Base-by-base conservation (phyloP, 2,113 vertebrate species). In the Psittacara wagleri region DNA sequence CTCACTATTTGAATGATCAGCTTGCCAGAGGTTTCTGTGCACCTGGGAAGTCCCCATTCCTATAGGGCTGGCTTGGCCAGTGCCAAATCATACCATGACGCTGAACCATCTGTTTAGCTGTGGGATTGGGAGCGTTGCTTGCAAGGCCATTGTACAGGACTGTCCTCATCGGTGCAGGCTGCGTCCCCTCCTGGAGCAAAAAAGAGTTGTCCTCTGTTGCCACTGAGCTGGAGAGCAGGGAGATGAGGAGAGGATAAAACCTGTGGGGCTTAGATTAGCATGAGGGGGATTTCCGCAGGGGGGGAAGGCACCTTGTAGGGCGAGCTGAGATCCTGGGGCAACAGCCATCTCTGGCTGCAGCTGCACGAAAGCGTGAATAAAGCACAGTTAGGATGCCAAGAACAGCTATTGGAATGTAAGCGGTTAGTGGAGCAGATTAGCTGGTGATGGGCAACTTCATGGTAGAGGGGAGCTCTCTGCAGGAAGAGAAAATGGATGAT, bases 321-420 rank as follows among this genome's bases (percentile, higher is more conserved):
- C 10, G 62, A 79, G 43, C 33, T 13, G 39, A 31, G 76, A 9
- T 66, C 35, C 80, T n/a, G 27, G 29, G 59, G 35, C 78, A 81
- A 85, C 46, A 37, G 63, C 76, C 13, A 1, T 4, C 49, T 33
- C 59, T 16, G 81, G 44, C 68, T 8, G 5, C 1, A 2, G 49
- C 46, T 22, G 51, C 24, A 1, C 0, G 14, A 29, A 33, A 51
- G 8, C 12, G 1, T 3, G 28, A 57, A 31, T 11, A 39, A 49
- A 83, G 13, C 49, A 13, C 0, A 1, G 20, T 13, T 28, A 7
- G 75, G 46, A 27, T 29, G 68, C 16, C 1, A 8, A 31, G 37
- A 49, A 46, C 3, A 0, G 23, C 54, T 31, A 9, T 6, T 57
- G 90, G 90, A 35, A 63, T 2, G 8, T 8, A 48, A 84, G 64